phyloP scores from a whole-genome alignment of 2,888 invertebrate species.

The Ypsolopha scabrella region DNA sequence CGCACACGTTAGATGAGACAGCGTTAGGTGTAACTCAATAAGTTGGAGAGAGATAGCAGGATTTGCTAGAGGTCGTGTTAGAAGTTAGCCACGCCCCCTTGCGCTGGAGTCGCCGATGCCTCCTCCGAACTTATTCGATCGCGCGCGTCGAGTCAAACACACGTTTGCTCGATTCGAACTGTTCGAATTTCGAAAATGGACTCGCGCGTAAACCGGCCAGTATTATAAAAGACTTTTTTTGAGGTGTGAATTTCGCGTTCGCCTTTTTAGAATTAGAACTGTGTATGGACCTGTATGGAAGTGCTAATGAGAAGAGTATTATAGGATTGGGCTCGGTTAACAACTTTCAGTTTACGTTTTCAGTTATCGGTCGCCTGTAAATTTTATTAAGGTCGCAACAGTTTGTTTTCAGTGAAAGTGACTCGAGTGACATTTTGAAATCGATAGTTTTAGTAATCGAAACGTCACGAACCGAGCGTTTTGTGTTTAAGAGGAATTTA shows the following conservation, averaged over 20 bases:
- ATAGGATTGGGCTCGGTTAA: constrained; percentile 15
- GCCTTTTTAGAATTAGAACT: background rate
- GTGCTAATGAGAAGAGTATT: constrained; percentile 6
- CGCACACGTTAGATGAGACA: constrained; percentile 51
- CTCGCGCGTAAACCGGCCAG: constrained; percentile 26
- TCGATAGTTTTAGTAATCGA: constrained; percentile 39
- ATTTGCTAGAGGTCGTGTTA: constrained; percentile 60
- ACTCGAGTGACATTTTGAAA: constrained; percentile 55
- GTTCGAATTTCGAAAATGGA: constrained; percentile 35
- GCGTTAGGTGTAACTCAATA: constrained; percentile 8
- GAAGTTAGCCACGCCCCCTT: constrained; percentile 56
- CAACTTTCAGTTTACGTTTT: constrained; percentile 47
- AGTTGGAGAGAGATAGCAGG: constrained; percentile 31
- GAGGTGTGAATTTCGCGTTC: background rate
- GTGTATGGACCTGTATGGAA: no score
- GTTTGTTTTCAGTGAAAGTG: constrained; percentile 54
- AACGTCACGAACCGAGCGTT: constrained; percentile 30
- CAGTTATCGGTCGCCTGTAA: constrained; percentile 42
- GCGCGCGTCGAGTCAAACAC: constrained; percentile 54
- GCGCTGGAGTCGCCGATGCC: constrained; percentile 47
- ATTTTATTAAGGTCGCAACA: constrained; percentile 25
- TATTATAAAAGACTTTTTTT: background rate
- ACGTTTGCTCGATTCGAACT: constrained; percentile 27
- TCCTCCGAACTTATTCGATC: constrained; percentile 64
- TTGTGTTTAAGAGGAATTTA: constrained; percentile 29